Base-by-base conservation (phyloP, 2,888 invertebrate species). In the Yponomeuta evonymella region DNA sequence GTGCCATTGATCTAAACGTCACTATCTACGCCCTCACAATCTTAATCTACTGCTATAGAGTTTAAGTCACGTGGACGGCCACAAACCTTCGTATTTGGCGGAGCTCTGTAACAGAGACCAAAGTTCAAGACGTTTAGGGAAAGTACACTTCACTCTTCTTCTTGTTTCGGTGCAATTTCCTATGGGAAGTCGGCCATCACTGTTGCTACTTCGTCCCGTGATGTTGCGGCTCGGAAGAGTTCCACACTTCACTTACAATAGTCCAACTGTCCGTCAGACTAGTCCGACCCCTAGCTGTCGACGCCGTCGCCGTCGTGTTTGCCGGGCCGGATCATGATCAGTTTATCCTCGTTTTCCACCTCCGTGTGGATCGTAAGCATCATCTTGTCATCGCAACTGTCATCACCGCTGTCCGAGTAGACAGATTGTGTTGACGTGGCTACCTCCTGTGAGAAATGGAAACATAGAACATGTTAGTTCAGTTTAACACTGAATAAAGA, bases 361-460 rank as follows among this genome's bases (percentile, higher is more conserved):
- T 95, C 94, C 5, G 94, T 93, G 75, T 94, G 95, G n/a, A 89
- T 85, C 0, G 95, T 95, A 8, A 96, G 94, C 93, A 96, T 95
- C 94, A 96, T 96, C 83, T 96, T 96, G 76, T 95, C 95, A 76
- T 96, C 95, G 75, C 94, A 94, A 75, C 95, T 95, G 79, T 94
- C 94, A 71, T 94, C 94, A 75, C 95, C 94, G 73, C 95, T 95
- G 77, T 95, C 96, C 0, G 95, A 95, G 73, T 94, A 94, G 82
- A 94, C 94, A 1, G 94, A 94, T 78, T 95, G 95, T 2, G 95
- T 95, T n/a, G 95, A 95, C 70, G 95, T 95, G 66, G 95, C 95
- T 69, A 94, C 94, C 83, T 95, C 95, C 95, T 95, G 83, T 89
- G 51, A 15, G 15, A 58, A 85, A 74, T 51, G 36, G 10, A 75